These are phyloP conservation scores for Caenorhabditis tropicalis DNA, from an alignment of 1,140 invertebrate species.

Conservation along the genomic window DNA sequence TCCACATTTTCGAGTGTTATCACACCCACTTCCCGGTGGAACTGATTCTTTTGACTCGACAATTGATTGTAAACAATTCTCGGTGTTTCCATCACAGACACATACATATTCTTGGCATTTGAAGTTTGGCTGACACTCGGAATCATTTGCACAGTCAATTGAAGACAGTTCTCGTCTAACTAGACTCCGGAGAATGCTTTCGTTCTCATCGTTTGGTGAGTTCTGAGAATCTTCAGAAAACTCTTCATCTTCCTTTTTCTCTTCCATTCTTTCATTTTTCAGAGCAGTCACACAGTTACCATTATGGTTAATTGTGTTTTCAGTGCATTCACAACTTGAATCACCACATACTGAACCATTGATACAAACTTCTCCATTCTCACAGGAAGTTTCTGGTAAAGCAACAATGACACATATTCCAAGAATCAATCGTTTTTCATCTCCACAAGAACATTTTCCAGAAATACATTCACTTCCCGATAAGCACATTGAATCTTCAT, in stretches of 20 bases:
- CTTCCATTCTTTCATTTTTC: neutral
- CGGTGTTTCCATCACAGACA: conserved; percentile 51
- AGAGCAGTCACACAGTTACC: conserved; percentile 25
- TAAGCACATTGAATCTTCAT: conserved; percentile 59
- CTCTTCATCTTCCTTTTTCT: neutral
- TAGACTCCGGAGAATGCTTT: conserved; percentile 26
- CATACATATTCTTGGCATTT: conserved; percentile 55
- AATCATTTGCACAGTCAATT: conserved; percentile 23
- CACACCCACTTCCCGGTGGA: conserved; percentile 48
- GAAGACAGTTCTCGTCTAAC: neutral
- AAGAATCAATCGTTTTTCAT: conserved; percentile 43
- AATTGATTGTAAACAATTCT: conserved; percentile 2
- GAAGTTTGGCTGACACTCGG: conserved; percentile 54
- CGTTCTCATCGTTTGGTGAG: neutral
- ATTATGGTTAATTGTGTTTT: neutral
- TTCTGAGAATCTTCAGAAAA: neutral
- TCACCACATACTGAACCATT: conserved; percentile 50
- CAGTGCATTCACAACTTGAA: conserved; percentile 51
- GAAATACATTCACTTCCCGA: conserved; percentile 58
- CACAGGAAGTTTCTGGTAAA: conserved; percentile 54
- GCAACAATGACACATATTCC: conserved; percentile 50
- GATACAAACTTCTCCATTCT: conserved; percentile 49
- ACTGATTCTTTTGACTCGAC: neutral
- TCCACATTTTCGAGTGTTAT: conserved; percentile 33
- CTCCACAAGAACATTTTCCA: conserved; percentile 46